Conservation (phyloP, 2,888 invertebrate species). For the Ochlodes sylvanus region DNA sequence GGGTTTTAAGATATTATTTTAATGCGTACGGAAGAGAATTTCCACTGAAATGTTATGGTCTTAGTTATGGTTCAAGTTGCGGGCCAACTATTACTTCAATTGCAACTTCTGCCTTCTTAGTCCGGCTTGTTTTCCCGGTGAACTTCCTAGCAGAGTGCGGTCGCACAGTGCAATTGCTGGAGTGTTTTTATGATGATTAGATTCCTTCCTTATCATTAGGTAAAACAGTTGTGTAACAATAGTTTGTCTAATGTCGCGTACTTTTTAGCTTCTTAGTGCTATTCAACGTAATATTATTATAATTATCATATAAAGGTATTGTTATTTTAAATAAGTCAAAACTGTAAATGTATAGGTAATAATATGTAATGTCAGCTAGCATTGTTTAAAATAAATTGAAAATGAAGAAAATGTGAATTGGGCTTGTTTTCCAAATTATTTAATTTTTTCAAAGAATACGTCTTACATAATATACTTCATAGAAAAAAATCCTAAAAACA, state of each 20-base stretch:
- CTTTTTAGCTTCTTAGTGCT: too few species aligned
- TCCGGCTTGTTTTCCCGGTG: constrained; percentile 54
- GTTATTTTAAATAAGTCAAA: too few species aligned
- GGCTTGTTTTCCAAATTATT: too few species aligned
- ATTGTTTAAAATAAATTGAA: too few species aligned
- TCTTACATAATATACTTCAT: too few species aligned
- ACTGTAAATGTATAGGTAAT: too few species aligned
- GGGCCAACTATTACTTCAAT: constrained; percentile 68
- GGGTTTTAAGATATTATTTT: constrained; percentile 64
- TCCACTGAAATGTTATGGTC: constrained; percentile 66
- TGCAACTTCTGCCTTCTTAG: constrained; percentile 57
- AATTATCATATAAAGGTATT: too few species aligned
- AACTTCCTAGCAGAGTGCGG: constrained; percentile 17
- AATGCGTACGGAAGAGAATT: constrained; percentile 67
- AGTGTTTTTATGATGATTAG: constrained; percentile 33
- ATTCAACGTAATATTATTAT: too few species aligned
- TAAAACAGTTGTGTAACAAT: not conserved
- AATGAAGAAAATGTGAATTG: too few species aligned
- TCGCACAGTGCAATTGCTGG: constrained; percentile 33
- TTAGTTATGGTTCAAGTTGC: constrained; percentile 66
- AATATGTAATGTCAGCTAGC: too few species aligned
- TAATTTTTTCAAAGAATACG: too few species aligned
- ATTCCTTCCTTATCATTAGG: constrained; percentile 17
- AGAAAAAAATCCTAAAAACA: too few species aligned
- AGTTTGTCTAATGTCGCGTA: not conserved